These are phyloP conservation scores for Adelphocoris suturalis DNA, from an alignment of 2,888 invertebrate species.

Conservation along the genomic window DNA sequence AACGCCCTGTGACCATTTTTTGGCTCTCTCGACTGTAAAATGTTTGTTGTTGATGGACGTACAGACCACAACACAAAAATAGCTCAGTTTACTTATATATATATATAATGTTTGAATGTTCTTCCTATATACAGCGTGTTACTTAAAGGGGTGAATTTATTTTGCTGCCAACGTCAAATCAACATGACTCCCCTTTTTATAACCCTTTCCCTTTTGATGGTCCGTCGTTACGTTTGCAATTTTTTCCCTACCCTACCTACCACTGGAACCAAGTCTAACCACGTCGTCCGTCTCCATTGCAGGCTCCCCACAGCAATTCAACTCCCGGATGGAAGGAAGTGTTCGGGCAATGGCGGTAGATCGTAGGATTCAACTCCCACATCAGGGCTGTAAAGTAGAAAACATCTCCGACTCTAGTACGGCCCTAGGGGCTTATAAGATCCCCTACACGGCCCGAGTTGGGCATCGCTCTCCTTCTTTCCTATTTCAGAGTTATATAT, in stretches of 20 bases:
- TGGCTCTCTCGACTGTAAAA: no score
- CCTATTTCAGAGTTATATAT: neutral
- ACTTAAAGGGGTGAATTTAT: neutral
- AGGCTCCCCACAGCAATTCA: neutral
- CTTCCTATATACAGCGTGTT: no score
- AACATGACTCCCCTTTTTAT: conserved; percentile 14
- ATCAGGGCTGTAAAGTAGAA: conserved; percentile 45
- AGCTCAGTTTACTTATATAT: no score
- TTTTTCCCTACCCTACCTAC: neutral
- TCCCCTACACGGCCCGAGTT: conserved; percentile 5
- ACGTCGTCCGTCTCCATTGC: conserved; percentile 33
- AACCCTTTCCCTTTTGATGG: conserved; percentile 23
- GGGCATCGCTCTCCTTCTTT: conserved; percentile 4
- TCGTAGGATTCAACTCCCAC: conserved; percentile 36
- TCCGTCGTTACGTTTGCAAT: conserved; percentile 6
- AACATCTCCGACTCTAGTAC: conserved; percentile 53
- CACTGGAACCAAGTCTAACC: neutral
- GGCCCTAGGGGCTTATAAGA: conserved; percentile 48
- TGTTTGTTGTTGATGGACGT: no score
- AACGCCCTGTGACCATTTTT: no score
- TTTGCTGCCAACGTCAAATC: neutral
- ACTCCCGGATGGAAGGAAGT: conserved; percentile 3
- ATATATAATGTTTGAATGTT: neutral
- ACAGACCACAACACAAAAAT: no score
- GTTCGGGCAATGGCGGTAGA: neutral